Base-by-base conservation (phyloP, 2,113 vertebrate genomes). In the Hyaena hyaena region DNA sequence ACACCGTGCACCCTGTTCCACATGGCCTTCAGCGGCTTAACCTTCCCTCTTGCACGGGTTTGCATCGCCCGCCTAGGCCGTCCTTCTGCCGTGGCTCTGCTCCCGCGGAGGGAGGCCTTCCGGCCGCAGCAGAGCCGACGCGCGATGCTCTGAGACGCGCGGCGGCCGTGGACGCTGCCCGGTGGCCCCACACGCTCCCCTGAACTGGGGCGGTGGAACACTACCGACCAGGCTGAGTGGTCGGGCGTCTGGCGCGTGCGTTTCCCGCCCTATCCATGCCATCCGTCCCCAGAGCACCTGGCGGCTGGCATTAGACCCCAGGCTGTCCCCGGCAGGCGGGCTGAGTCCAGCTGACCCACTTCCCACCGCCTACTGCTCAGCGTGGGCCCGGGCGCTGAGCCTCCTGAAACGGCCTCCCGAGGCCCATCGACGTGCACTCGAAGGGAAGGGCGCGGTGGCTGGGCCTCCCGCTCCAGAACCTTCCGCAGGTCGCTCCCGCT, bases 81-180 rank as follows among this genome's bases (percentile, higher is more conserved):
- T 31, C 12, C 7, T 79, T 35, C 48, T 33, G 19, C 10, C 1
- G 14, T 0, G 35, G 31, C 8, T 74, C 23, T 48, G 5, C 15
- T 48, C 45, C 2, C 2, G 5, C 4, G 24, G 39, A 73, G 61
- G 16, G 28, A 61, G 43, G 33, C 31, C 4, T 91, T 58, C 15
- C n/a, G n/a, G 58, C 21, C 3, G 63, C 50, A 28, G 58, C 48
- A 80, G 66, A 10, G 48, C 55, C 43, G 45, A 68, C 23, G 19
- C 9, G 63, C 1, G 19, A 35, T 69, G 84, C 11, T 63, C n/a
- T 31, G 74, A 3, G 89, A 68, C 31, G 61, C 2, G 1, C 24
- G 28, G 5, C 33, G 7, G 11, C 24, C 65, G 14, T 17, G 39
- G 50, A 48, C 0, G 7, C n/a, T 1, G 0, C 50, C 0, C 4